phyloP scores from a whole-genome alignment of 2,113 vertebrate genomes.

The Microtus oregoni region DNA sequence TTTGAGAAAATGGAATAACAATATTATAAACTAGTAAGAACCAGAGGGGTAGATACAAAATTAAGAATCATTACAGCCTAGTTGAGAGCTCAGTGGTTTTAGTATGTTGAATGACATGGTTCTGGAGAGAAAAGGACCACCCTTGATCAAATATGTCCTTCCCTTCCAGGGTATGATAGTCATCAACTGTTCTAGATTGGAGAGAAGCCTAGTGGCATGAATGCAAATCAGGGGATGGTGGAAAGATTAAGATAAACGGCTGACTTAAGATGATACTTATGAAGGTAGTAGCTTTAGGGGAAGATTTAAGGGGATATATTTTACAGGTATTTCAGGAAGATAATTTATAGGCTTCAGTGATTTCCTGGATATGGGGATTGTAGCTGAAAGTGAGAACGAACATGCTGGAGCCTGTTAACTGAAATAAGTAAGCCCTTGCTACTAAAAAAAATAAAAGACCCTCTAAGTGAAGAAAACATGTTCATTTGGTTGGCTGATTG shows the following conservation, averaged over 20 bases:
- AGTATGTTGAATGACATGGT: neutral
- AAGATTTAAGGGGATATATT: neutral
- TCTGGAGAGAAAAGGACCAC: neutral
- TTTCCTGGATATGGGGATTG: conserved; percentile 1
- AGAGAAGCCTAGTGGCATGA: neutral
- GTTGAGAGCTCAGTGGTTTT: neutral
- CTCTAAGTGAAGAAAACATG: neutral
- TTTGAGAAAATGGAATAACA: neutral
- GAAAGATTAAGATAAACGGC: neutral
- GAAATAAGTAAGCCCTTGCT: conserved; percentile 53
- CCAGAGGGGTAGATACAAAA: neutral
- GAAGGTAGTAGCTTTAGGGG: neutral
- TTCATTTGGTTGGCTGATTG: conserved; percentile 54
- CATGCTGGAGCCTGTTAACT: neutral
- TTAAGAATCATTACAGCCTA: neutral
- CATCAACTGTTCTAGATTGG: neutral
- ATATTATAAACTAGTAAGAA: neutral
- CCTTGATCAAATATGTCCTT: neutral
- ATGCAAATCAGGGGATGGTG: neutral
- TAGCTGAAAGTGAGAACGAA: conserved; percentile 1
- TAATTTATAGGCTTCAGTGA: conserved; percentile 7
- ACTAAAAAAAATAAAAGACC: neutral
- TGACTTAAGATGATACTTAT: neutral
- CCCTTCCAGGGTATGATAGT: neutral
- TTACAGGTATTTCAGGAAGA: conserved; percentile 32